Evolutionary conservation across 2,888 invertebrate genomes (phyloP), one percentile per base, ranked within the genome.

Genomic region (Sminthurinus aureus): DNA sequence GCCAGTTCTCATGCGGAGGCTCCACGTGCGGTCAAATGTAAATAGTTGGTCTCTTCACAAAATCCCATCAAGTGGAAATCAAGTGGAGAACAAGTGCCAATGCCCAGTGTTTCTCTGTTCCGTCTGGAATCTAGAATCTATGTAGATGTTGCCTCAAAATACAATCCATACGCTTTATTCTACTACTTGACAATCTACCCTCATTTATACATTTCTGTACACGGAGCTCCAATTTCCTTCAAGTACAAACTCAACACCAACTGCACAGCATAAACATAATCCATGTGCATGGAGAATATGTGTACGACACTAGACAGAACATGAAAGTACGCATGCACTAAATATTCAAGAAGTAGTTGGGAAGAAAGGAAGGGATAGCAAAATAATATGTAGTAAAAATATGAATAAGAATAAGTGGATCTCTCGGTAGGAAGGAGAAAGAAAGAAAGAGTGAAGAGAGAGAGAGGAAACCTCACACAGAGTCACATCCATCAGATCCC

Each of bases 391-490:
- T 79, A 80, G 71, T 52, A 71, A 71, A 83, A 73, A 78, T 77
- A 64, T 15, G 15, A 8, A 4, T 18, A 0, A 20, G n/a, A 78
- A 69, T 52, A 84, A 82, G 84, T 77, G 82, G 76, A 84, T 82
- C 82, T 84, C 38, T 38, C 84, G 22, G 75, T 80, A 73, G 84
- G 83, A 75, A 82, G 83, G 81, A 83, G 81, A 71, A 73, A 69
- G 58, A 74, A 75, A 83, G 81, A 71, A 73, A 69, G 58, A 74
- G 79, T 38, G 38, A 38, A 6, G 78, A 74, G 79, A 6, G 78
- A 74, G 79, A 81, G 81, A 78, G 83, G 75, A 81, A 84, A 83
- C 85, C 85, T 84, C 85, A 85, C 85, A 85, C 85, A 79, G 83
- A 85, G 83, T 67, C 67, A 75, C 83, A 85, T 85, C 81, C 58